These are phyloP conservation scores for Nemotelus pantherinus DNA, from an alignment of 2,888 invertebrate species.

Conservation along the genomic window DNA sequence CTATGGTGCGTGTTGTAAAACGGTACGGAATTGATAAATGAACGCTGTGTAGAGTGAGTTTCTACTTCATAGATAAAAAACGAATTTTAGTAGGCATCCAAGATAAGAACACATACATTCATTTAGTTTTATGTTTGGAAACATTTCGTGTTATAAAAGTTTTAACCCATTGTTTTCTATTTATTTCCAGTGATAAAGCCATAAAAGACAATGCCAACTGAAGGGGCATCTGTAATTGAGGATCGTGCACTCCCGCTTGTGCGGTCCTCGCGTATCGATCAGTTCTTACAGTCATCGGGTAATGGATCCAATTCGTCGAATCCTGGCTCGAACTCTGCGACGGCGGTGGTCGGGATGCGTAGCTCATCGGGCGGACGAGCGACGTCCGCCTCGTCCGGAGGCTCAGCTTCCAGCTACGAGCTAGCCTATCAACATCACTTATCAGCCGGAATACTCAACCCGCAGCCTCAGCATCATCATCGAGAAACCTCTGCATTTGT, in stretches of 20 bases:
- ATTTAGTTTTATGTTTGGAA: constrained; percentile 16
- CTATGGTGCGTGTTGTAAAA: constrained; percentile 27
- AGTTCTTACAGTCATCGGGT: constrained; percentile 70
- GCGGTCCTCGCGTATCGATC: constrained; percentile 69
- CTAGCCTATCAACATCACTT: constrained; percentile 76
- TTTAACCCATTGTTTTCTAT: constrained; percentile 14
- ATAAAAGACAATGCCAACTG: constrained; percentile 59
- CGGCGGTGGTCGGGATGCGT: constrained; percentile 42
- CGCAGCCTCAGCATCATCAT: constrained; percentile 66
- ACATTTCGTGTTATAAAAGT: constrained; percentile 11
- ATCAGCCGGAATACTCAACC: constrained; percentile 63
- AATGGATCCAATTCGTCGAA: constrained; percentile 56
- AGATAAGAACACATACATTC: constrained; percentile 12
- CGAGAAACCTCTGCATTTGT: constrained; percentile 87
- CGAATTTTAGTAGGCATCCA: constrained; percentile 29
- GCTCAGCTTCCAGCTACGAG: constrained; percentile 68
- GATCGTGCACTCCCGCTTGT: constrained; percentile 60
- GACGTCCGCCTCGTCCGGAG: constrained; percentile 59
- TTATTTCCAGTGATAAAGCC: constrained; percentile 30
- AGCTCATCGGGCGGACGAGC: constrained; percentile 66
- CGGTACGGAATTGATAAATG: constrained; percentile 25
- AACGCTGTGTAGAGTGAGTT: constrained; percentile 32
- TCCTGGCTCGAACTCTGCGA: constrained; percentile 53
- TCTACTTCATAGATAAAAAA: constrained; percentile 6
- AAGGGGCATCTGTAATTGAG: constrained; percentile 56